Evolutionary conservation across 2,888 invertebrate genomes (phyloP).

Genomic region (Meiosimyza platycephala): DNA sequence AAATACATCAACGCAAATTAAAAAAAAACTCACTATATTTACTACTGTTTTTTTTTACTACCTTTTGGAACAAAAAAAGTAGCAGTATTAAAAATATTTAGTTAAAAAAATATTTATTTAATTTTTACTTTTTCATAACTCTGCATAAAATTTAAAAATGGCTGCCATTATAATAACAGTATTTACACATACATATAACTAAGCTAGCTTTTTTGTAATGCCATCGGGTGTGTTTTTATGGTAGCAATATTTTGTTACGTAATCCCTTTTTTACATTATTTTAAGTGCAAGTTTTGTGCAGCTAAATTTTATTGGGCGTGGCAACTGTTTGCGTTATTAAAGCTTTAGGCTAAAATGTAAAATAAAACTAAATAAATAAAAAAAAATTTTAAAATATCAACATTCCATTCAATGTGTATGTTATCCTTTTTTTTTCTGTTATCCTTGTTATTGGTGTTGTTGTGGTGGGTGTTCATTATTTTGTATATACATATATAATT

Average conservation of each 20-base stretch:
- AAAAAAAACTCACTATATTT: not conserved
- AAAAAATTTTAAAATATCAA: too few relatives aligned
- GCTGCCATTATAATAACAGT: slow-evolving; percentile 15
- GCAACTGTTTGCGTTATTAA: slow-evolving; percentile 2
- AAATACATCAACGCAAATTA: not conserved
- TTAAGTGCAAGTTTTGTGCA: not conserved
- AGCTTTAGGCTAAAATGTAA: slow-evolving; percentile 14
- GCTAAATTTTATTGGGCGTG: slow-evolving; percentile 3
- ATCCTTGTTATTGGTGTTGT: slow-evolving; percentile 9
- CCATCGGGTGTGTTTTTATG: too few relatives aligned
- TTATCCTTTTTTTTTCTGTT: slow-evolving; percentile 5
- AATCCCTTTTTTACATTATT: not conserved
- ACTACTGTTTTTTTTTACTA: not conserved
- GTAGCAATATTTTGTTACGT: not conserved
- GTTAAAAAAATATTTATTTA: not conserved
- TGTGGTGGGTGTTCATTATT: slow-evolving; percentile 7
- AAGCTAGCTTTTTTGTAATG: too few relatives aligned
- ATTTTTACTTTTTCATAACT: slow-evolving; percentile 6
- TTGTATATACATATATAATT: slow-evolving; percentile 3
- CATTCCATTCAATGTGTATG: not conserved
- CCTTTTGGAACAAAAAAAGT: not conserved
- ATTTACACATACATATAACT: not conserved
- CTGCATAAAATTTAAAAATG: not conserved
- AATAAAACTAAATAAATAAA: not conserved
- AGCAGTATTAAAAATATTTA: not conserved